These are phyloP conservation scores for Isurus oxyrinchus DNA, from an alignment of 2,113 vertebrate species.

Conservation along the genomic window DNA sequence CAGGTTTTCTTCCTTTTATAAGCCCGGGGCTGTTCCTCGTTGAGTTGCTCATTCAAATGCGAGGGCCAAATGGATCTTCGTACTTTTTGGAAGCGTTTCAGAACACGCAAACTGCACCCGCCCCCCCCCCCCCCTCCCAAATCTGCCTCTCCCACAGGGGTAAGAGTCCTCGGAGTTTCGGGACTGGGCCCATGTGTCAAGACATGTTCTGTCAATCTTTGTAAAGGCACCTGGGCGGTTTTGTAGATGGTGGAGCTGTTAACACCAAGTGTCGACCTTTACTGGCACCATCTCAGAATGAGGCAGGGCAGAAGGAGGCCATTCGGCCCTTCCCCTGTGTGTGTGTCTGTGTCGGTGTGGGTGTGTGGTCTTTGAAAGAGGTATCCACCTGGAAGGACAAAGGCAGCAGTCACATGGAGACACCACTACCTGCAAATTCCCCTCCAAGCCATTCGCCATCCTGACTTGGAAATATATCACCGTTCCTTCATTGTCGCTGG, in stretches of 20 bases:
- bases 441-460: too few species aligned
- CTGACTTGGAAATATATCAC: too few species aligned
- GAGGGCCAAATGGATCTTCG: background rate
- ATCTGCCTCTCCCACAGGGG: background rate
- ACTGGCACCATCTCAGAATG: background rate
- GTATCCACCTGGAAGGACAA: background rate
- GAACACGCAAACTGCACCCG: background rate
- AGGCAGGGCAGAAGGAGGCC: background rate
- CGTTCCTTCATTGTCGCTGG: too few species aligned
- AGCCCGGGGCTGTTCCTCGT: background rate
- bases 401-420: too few species aligned
- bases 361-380: background rate
- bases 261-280: background rate
- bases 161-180: background rate
- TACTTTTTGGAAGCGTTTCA: background rate
- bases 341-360: too few species aligned
- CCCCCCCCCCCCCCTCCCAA: too few species aligned
- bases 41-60: background rate
- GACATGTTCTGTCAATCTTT: background rate
- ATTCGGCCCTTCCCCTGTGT: background rate
- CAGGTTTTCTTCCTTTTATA: background rate
- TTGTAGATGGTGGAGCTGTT: background rate
- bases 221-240: background rate
- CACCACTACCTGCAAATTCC: too few species aligned
- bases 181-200: background rate